These are phyloP conservation scores for Brenthis daphne DNA, from an alignment of 2,888 invertebrate genomes.

Conservation along the genomic window DNA sequence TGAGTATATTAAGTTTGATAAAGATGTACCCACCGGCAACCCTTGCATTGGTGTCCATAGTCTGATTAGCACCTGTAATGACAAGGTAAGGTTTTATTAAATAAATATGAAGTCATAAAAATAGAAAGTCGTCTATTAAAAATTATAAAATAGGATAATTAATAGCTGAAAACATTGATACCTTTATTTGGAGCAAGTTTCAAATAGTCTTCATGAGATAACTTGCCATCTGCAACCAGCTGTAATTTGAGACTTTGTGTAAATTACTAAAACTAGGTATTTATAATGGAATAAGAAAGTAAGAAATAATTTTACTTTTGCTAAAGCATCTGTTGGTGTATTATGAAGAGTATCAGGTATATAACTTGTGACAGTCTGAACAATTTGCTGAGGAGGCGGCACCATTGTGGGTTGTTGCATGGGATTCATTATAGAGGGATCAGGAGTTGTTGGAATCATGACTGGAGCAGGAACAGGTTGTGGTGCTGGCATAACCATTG, in stretches of 20 bases:
- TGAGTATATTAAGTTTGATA: background rate
- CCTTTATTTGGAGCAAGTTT: constrained; percentile 75
- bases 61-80: constrained; percentile 60
- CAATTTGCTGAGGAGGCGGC: constrained; percentile 49
- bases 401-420: constrained; percentile 45
- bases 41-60: constrained; percentile 55
- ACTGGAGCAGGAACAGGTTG: constrained; percentile 51
- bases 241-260: constrained; percentile 57
- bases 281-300: constrained; percentile 19
- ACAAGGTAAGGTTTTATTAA: constrained; percentile 35
- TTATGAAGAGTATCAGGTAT: constrained; percentile 36
- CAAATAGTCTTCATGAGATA: constrained; percentile 73
- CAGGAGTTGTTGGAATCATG: constrained; percentile 25
- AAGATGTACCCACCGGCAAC: constrained; percentile 60
- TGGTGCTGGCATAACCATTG: constrained; percentile 41
- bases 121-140: no score
- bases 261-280: constrained; percentile 30
- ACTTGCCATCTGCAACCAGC: constrained; percentile 75
- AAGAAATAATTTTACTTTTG: constrained; percentile 64
- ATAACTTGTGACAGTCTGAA: constrained; percentile 38
- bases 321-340: constrained; percentile 68
- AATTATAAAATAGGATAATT: no score
- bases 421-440: constrained; percentile 35
- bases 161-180: constrained; percentile 39
- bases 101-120: no score